Conservation (phyloP, 2,797 vertebrate genomes). For the Amblyraja radiata region DNA sequence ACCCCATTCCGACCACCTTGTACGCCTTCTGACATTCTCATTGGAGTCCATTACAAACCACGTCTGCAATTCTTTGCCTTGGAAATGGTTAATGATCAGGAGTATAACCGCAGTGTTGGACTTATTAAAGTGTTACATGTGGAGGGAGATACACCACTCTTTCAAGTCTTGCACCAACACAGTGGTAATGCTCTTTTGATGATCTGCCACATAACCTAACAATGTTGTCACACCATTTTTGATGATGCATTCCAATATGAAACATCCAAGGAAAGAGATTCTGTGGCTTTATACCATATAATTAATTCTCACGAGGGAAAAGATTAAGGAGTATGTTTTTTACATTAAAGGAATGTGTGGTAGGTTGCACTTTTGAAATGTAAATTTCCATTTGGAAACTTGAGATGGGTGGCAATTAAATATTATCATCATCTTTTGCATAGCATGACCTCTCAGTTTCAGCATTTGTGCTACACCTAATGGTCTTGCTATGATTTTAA, state of each 20-base stretch:
- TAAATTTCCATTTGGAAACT: not conserved
- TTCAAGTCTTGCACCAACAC: not conserved
- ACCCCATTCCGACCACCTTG: not conserved
- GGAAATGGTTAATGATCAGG: not conserved
- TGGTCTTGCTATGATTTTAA: not conserved
- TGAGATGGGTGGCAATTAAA: not conserved
- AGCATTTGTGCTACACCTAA: not conserved
- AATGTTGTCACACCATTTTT: not conserved
- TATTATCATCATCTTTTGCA: not conserved
- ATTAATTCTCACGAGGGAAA: constrained; percentile 9
- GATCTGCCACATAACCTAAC: not conserved
- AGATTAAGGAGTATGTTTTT: constrained; percentile 16
- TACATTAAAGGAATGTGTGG: not conserved
- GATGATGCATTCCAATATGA: not conserved
- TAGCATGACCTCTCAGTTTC: not conserved
- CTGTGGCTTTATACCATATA: not conserved
- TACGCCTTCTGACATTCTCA: not conserved
- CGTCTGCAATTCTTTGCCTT: not conserved
- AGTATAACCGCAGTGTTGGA: not conserved
- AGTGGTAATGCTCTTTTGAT: not conserved
- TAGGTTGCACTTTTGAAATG: not conserved
- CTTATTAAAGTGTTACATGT: not conserved
- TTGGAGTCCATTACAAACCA: not conserved
- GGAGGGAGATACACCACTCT: not conserved
- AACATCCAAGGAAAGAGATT: not conserved